A percentile compares a stretch with the other conserved stretches of the same genome.
Conservation (phyloP, 2,113 vertebrate genomes). For the Percina caprodes region DNA sequence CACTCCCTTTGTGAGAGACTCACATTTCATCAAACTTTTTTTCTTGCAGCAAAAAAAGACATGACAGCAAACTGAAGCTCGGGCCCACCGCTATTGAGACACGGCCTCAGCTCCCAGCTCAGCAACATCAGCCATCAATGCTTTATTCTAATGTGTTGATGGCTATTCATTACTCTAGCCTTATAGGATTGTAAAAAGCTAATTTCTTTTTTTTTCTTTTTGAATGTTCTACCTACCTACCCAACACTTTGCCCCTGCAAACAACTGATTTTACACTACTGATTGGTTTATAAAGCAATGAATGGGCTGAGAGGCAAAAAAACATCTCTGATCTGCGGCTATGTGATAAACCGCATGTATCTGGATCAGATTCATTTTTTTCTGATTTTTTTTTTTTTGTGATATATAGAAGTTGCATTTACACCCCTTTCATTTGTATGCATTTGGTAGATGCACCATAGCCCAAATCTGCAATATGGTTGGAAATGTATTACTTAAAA, state of each 20-base stretch:
- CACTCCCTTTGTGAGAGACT: constrained; percentile 59
- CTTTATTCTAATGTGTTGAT: no score
- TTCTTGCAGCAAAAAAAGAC: constrained; percentile 82
- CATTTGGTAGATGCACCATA: background rate
- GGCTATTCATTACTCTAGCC: background rate
- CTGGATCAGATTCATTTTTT: background rate
- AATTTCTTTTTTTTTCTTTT: no score
- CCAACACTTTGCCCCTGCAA: no score
- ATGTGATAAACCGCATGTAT: background rate
- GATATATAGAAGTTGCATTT: background rate
- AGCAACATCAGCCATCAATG: background rate
- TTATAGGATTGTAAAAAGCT: no score
- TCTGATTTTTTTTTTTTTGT: background rate
- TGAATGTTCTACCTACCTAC: no score
- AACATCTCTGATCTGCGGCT: background rate
- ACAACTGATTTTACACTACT: no score
- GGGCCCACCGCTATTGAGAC: background rate
- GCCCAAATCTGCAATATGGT: no score
- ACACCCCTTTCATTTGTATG: background rate
- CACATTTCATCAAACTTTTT: constrained; percentile 57
- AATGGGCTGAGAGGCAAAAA: no score
- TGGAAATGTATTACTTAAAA: no score
- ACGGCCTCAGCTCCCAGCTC: background rate
- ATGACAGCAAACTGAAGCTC: constrained; percentile 83
- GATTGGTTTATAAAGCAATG: no score